Evolutionary conservation across 1,140 invertebrate species (phyloP).

Genomic region (Adelges cooleyi): DNA sequence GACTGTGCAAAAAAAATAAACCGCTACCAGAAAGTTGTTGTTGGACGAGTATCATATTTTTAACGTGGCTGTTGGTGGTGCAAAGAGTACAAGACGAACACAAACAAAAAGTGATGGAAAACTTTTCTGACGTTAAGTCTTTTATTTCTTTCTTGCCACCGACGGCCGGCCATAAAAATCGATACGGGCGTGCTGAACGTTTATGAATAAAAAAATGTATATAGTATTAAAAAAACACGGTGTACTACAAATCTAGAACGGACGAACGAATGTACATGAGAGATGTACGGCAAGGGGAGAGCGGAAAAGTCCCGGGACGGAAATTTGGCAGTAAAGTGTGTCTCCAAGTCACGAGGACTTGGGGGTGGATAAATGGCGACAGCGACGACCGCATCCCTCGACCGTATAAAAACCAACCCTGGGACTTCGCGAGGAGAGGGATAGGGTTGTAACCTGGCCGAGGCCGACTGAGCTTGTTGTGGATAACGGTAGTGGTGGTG

Average conservation of each 20-base stretch:
- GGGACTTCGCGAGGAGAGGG: too few species aligned
- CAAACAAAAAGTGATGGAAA: too few species aligned
- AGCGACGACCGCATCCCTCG: background rate
- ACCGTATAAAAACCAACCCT: background rate
- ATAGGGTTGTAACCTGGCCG: slow-evolving; percentile 11
- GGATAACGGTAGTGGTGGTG: background rate
- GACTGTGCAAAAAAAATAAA: too few species aligned
- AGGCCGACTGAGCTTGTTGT: background rate
- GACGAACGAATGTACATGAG: too few species aligned
- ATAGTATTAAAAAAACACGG: background rate
- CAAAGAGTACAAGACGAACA: too few species aligned
- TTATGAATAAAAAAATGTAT: background rate
- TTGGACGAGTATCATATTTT: too few species aligned
- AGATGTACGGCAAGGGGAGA: background rate
- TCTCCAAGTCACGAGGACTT: background rate
- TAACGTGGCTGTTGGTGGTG: too few species aligned
- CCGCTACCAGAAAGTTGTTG: too few species aligned
- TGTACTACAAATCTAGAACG: background rate
- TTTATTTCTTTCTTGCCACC: too few species aligned
- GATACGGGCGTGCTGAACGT: background rate
- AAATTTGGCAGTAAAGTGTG: slow-evolving; percentile 19
- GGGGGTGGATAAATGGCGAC: background rate
- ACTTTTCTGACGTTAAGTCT: too few species aligned
- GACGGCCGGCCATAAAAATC: background rate
- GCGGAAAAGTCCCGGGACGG: slow-evolving; percentile 6